Evolutionary conservation across 2,113 vertebrate genomes (phyloP).

Genomic region (Scomber japonicus): DNA sequence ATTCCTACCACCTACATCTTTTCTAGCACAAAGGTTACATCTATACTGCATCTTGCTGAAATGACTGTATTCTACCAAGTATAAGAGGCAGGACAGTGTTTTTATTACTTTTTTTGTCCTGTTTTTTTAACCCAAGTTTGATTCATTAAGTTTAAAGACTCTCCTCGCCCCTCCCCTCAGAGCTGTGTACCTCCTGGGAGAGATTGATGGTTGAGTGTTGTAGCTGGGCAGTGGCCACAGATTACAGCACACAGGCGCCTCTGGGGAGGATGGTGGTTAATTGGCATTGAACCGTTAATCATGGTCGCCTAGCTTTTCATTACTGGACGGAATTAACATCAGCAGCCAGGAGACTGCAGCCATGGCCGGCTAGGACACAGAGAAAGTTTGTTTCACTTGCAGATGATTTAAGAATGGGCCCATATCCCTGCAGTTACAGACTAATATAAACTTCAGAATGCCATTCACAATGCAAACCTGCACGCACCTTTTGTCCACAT

Average conservation of each 20-base stretch:
- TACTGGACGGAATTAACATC: slow-evolving; percentile 75
- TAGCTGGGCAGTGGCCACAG: slow-evolving; percentile 59
- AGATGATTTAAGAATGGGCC: slow-evolving; percentile 27
- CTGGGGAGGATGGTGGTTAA: slow-evolving; percentile 74
- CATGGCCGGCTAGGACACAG: slow-evolving; percentile 38
- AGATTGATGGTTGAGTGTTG: slow-evolving; percentile 67
- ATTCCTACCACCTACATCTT: neutral
- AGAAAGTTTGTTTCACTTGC: slow-evolving; percentile 61
- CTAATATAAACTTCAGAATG: neutral
- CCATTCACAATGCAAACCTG: slow-evolving; percentile 11
- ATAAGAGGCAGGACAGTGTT: neutral
- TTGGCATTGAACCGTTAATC: slow-evolving; percentile 81
- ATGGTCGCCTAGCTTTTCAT: slow-evolving; percentile 64
- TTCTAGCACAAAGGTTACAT: slow-evolving; percentile 21
- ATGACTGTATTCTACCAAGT: slow-evolving; percentile 17
- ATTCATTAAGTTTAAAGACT: slow-evolving; percentile 59
- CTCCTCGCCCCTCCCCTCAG: slow-evolving; percentile 35
- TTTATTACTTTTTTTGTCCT: neutral
- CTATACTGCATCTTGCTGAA: neutral
- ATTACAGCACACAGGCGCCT: slow-evolving; percentile 63
- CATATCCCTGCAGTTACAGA: slow-evolving; percentile 10
- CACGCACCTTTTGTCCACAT: neutral
- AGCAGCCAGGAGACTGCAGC: slow-evolving; percentile 59
- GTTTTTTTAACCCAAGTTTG: slow-evolving; percentile 12
- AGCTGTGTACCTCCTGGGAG: slow-evolving; percentile 49